Percentiles rank a stretch among this genome's conserved stretches.
These are phyloP conservation scores for Myrmophylax atrothorax DNA, from an alignment of 2,113 vertebrate genomes.

Conservation along the genomic window DNA sequence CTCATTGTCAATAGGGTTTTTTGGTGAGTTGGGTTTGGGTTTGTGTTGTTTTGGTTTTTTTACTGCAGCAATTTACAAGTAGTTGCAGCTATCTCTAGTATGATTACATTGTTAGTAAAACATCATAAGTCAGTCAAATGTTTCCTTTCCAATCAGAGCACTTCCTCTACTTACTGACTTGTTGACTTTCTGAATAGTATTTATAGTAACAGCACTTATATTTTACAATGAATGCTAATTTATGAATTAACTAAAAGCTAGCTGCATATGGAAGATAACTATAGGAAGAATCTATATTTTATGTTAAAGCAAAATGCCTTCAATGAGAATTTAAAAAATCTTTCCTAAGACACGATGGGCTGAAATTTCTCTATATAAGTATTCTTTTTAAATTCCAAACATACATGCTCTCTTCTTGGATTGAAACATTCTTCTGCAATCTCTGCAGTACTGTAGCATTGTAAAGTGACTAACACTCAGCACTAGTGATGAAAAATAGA, in stretches of 20 bases:
- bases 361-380: background rate
- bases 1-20: conserved; percentile 18
- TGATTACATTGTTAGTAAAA: conserved; percentile 34
- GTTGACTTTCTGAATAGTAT: background rate
- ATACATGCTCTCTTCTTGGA: background rate
- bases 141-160: conserved; percentile 34
- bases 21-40: background rate
- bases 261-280: background rate
- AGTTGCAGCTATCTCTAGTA: conserved; percentile 29
- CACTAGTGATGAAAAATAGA: background rate
- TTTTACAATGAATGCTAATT: conserved; percentile 18
- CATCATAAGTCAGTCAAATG: background rate
- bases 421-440: background rate
- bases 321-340: background rate
- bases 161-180: conserved; percentile 4
- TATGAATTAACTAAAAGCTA: conserved; percentile 21
- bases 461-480: background rate
- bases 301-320: background rate
- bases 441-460: background rate
- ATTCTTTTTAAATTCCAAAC: background rate
- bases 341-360: background rate
- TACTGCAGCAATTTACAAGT: background rate
- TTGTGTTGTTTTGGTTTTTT: background rate
- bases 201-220: background rate
- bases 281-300: background rate